phyloP scores from a whole-genome alignment of 2,888 invertebrate genomes.

The Phaonia tiefii region DNA sequence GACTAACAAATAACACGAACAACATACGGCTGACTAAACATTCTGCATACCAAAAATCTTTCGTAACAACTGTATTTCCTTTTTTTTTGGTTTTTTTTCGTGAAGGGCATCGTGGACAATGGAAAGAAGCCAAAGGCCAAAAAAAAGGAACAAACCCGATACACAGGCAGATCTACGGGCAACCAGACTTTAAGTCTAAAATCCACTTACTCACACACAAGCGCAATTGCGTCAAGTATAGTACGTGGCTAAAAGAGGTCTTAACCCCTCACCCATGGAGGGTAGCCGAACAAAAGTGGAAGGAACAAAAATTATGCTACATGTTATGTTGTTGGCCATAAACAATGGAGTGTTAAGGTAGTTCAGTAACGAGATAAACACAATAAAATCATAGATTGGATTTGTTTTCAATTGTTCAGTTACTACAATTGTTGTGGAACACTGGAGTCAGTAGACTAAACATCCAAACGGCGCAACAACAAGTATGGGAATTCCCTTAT shows the following conservation, averaged over 20 bases:
- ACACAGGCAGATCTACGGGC: not conserved
- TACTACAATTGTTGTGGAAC: constrained; percentile 1
- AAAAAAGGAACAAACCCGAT: not conserved
- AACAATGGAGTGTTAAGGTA: constrained; percentile 55
- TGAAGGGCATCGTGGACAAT: not conserved
- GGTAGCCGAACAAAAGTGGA: not conserved
- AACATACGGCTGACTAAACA: constrained; percentile 56
- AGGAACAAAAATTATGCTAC: constrained; percentile 28
- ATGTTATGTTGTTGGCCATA: constrained; percentile 34
- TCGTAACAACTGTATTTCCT: too few species aligned
- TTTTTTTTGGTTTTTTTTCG: too few species aligned
- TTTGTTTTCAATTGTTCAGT: constrained; percentile 54
- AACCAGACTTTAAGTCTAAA: not conserved
- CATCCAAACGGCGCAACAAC: constrained; percentile 16
- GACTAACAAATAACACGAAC: constrained; percentile 58
- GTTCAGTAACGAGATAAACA: constrained; percentile 43
- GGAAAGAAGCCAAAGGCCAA: not conserved
- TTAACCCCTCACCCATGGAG: not conserved
- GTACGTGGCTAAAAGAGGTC: constrained; percentile 21
- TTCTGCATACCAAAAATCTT: constrained; percentile 46
- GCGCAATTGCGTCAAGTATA: not conserved
- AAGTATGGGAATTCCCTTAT: constrained; percentile 35
- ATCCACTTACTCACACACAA: not conserved
- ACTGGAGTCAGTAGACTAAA: too few species aligned
- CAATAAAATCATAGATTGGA: constrained; percentile 54